These are phyloP conservation scores for Zoanthus gigantus DNA, from an alignment of 92 coral and sea anemone species.

Conservation along the genomic window DNA sequence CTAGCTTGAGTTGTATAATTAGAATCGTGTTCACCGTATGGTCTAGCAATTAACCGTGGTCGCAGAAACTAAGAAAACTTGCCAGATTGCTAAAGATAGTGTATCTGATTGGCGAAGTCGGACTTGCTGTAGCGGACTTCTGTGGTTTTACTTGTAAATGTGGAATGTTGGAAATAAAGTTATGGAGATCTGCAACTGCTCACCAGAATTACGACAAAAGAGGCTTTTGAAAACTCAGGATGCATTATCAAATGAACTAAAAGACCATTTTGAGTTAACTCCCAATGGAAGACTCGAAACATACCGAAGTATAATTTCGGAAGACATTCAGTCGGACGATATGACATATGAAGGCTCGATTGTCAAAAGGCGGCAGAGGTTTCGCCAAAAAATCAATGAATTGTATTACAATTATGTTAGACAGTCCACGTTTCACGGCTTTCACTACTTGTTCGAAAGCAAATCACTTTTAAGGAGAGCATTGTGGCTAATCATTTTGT, in stretches of 20 bases:
- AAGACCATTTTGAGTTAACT: conserved; percentile 17
- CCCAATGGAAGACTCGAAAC: conserved; percentile 42
- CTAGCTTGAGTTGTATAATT: conserved; percentile 34
- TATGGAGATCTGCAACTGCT: conserved; percentile 56
- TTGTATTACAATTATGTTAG: conserved; percentile 59
- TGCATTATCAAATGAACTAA: conserved; percentile 15
- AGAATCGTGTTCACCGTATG: background rate
- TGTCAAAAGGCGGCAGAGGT: conserved; percentile 38
- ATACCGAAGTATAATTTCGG: conserved; percentile 27
- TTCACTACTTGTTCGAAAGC: conserved; percentile 85
- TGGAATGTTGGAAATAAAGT: conserved; percentile 45
- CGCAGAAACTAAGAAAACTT: background rate
- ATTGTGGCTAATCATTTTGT: conserved; percentile 72
- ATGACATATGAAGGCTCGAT: conserved; percentile 34
- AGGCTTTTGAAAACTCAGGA: conserved; percentile 29
- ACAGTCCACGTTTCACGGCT: conserved; percentile 82
- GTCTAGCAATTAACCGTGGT: conserved; percentile 18
- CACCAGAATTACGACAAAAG: conserved; percentile 38
- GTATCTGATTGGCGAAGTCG: conserved; percentile 4
- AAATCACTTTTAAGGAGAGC: conserved; percentile 77
- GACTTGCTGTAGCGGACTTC: conserved; percentile 19
- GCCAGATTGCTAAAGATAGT: conserved; percentile 20
- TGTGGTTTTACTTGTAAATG: conserved; percentile 44
- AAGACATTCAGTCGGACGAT: conserved; percentile 34
- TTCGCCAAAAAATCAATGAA: conserved; percentile 51